phyloP scores from a whole-genome alignment of 2,888 invertebrate species.

The Scaptomyza reducta region DNA sequence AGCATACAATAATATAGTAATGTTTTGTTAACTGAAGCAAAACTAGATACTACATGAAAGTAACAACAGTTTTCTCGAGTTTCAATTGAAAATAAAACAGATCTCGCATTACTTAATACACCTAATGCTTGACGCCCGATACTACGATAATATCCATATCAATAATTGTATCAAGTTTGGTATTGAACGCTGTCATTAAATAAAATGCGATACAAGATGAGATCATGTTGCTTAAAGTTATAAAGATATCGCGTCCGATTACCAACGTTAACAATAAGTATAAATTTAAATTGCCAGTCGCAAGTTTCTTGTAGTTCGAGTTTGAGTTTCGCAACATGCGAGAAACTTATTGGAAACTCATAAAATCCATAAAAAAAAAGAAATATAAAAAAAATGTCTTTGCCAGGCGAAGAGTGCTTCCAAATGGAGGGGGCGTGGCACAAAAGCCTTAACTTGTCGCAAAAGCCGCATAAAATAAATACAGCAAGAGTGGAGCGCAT shows the following conservation, averaged over 20 bases:
- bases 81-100: no score
- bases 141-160: not conserved
- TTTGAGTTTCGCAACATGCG: conserved; percentile 9
- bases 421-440: conserved; percentile 19
- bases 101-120: not conserved
- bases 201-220: not conserved
- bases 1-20: no score
- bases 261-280: conserved; percentile 13
- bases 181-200: not conserved
- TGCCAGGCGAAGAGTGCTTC: not conserved
- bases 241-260: conserved; percentile 15
- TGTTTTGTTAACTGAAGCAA: no score
- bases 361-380: conserved; percentile 63
- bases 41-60: no score
- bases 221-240: not conserved
- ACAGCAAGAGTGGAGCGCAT: conserved; percentile 1
- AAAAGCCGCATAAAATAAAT: conserved; percentile 59
- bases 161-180: not conserved
- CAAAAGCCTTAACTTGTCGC: conserved; percentile 59
- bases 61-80: no score
- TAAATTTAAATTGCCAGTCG: conserved; percentile 14
- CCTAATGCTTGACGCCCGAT: not conserved
- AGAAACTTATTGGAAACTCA: conserved; percentile 71
- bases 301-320: not conserved
- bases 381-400: conserved; percentile 47